Evolutionary conservation across 2,113 vertebrate genomes (phyloP), one percentile per base, ranked within the genome.

Genomic region (Aix galericulata): DNA sequence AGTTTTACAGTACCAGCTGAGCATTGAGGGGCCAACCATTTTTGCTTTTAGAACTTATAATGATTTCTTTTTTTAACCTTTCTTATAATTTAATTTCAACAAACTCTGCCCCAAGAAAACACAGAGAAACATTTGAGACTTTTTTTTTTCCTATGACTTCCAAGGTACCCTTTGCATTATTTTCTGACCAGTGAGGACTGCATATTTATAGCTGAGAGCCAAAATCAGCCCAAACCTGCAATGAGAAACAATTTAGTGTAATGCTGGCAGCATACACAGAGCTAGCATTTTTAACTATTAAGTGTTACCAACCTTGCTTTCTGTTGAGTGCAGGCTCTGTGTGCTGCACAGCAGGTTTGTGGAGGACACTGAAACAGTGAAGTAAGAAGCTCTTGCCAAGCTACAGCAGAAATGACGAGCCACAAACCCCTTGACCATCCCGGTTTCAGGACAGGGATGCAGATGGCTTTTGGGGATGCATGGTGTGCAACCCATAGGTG

Each of bases 381-480:
- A 21, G 66, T 7, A 10, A 32, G 11, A 2, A 21, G 21, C 53
- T 60, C 46, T 36, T n/a, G n/a, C n/a, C 5, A 16, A 20, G 40
- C 7, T 8, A 1, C 9, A 46, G 66, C 8, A 32, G 40, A 26
- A 62, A 73, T 60, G 40, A 31, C 26, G 46, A 21, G 1, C 38
- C 20, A 3, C 44, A 29, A 22, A 13, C 26, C 40, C 12, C 9
- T 31, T 32, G 20, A 1, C 38, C n/a, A 4, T 17, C 22, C 44
- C 16, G 1, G 22, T 7, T 13, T 5, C 11, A 4, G 32, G 26
- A 3, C 13, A 3, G 3, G 1, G 34, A 27, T 5, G n/a, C 40
- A n/a, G 12, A 52, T 1, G 23, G 34, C 32, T 58, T 73, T 72
- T 4, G 10, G 88, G 50, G n/a, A 9, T 18, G 62, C 22, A 2